phyloP scores from a whole-genome alignment of 2,797 vertebrate species.

The Tauraco hartlaubi region DNA sequence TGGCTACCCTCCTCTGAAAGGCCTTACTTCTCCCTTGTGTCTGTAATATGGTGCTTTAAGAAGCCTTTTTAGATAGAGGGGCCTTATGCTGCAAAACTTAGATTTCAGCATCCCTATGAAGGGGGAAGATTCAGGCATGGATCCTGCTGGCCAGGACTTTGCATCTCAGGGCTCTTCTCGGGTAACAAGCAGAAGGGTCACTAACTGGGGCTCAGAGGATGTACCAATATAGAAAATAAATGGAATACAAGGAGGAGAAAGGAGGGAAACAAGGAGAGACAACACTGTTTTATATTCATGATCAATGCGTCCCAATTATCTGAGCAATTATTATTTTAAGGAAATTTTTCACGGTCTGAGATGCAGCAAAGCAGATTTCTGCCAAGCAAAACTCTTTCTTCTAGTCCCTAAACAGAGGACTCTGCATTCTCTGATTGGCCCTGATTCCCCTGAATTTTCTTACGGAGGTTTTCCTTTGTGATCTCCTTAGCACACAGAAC shows the following conservation, averaged over 20 bases:
- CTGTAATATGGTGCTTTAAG: conserved; percentile 55
- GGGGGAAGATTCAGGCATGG: not conserved
- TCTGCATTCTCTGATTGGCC: not conserved
- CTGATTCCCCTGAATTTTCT: not conserved
- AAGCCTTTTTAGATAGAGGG: conserved; percentile 36
- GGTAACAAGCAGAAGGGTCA: not conserved
- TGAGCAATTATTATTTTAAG: conserved; percentile 5
- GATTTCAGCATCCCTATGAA: not conserved
- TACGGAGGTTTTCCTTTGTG: not conserved
- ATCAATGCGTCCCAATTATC: not conserved
- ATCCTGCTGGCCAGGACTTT: not conserved
- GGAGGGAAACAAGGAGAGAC: not conserved
- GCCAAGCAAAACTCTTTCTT: not conserved
- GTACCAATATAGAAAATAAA: not conserved
- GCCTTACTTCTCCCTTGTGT: conserved; percentile 50
- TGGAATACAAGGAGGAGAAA: not conserved
- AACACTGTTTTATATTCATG: not conserved
- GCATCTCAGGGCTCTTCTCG: not conserved
- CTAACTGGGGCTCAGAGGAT: not conserved
- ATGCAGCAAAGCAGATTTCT: not conserved
- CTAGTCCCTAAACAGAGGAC: not conserved
- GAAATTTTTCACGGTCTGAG: not conserved
- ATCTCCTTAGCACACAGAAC: not conserved
- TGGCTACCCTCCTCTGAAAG: conserved; percentile 72
- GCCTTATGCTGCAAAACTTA: conserved; percentile 22